Base-by-base conservation (phyloP, 2,888 invertebrate species). In the Meliscaeva auricollis region DNA sequence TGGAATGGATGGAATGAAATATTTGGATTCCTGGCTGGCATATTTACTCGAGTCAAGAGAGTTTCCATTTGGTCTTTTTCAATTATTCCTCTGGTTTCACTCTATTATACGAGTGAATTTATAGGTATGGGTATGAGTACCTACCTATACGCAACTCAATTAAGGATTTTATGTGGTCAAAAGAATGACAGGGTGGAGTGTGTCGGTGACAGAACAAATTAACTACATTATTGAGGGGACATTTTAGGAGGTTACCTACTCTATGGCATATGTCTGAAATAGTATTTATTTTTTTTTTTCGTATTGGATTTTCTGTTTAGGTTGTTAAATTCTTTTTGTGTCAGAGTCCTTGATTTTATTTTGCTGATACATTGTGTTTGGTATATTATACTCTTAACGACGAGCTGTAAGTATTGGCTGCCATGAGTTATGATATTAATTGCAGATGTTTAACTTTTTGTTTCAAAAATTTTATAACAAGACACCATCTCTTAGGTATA, bases 131-230 rank as follows among this genome's bases (percentile, higher is more conserved):
- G 22, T 9, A 46, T 17, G 17, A 1, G 15, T 44, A 44, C 44
- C 1, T 44, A 44, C 15, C 3, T n/a, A 15, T 17, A 38, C 46
- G 32, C 68, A 73, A 78, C 41, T 85, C 72, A 76, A 81, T 85
- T 81, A 85, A 81, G 48, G 35, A 56, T 30, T 62, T 60, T 60
- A 20, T 70, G 66, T 52, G 70, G 75, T 46, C 20, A 46, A 8
- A 26, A 17, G 32, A 58, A 2, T 70, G 56, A n/a, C 48, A 74
- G 15, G 66, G 35, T 2, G 50, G 64, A 68, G 54, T 68, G 54
- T 68, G 54, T 22, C n/a, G 38, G 15, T 78, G 83, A 74, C 74
- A 79, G 48, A 41, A 44, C 15, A 38, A 60, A 68, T 75, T 48
- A 46, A 58, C 32, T 46, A 35, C 15, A 20, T 30, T 26, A n/a